phyloP scores from a whole-genome alignment of 2,797 vertebrate genomes.

The Gymnothorax reevesii region DNA sequence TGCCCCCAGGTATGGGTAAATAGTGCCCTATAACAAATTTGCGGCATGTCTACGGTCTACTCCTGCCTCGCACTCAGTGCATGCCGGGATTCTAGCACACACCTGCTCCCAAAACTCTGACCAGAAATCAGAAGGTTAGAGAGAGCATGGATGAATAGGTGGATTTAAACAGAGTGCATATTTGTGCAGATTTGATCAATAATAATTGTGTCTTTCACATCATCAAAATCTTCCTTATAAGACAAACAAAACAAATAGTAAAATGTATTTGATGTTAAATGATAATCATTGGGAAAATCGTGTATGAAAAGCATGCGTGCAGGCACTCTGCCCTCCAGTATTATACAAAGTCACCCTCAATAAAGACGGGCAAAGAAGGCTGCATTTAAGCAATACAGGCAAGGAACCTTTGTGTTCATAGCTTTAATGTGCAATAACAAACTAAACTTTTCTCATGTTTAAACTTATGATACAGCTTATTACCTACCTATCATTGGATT shows the following conservation, averaged over 20 bases:
- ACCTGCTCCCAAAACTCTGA: too few species aligned
- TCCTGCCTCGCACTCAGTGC: too few species aligned
- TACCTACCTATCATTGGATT: not conserved
- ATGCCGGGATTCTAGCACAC: too few species aligned
- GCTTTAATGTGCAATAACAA: not conserved
- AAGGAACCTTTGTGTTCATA: not conserved
- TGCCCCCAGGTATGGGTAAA: too few species aligned
- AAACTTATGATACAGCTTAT: not conserved
- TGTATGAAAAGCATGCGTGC: not conserved
- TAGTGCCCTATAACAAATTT: too few species aligned
- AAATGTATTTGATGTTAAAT: not conserved
- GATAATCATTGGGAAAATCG: not conserved
- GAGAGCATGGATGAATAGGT: too few species aligned
- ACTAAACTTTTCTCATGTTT: not conserved
- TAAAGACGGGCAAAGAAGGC: not conserved
- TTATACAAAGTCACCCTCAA: not conserved
- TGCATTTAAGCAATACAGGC: not conserved
- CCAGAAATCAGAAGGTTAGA: too few species aligned
- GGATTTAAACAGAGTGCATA: not conserved
- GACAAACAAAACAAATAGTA: not conserved
- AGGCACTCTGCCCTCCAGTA: not conserved
- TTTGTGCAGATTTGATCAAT: not conserved
- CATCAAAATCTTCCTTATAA: not conserved
- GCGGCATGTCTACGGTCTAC: too few species aligned
- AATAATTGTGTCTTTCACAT: not conserved